A percentile compares a stretch with the other conserved stretches of the same genome.
These are phyloP conservation scores for Anastrepha obliqua DNA, from an alignment of 1,140 invertebrate species.

Conservation along the genomic window DNA sequence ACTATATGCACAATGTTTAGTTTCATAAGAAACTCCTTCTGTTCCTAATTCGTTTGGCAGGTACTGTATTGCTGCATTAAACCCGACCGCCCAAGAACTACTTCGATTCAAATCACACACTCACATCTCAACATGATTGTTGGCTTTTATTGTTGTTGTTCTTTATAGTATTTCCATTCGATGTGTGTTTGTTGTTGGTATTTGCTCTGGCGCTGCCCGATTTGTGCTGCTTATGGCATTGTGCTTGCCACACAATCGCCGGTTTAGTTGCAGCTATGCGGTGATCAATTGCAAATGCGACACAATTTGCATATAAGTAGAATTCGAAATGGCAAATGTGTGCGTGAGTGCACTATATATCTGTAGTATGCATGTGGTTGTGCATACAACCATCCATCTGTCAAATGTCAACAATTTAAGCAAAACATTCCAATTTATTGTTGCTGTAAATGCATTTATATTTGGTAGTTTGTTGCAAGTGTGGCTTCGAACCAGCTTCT, in stretches of 20 bases:
- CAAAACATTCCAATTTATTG: slow-evolving; percentile 44
- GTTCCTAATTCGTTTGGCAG: no score
- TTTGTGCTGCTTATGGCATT: slow-evolving; percentile 48
- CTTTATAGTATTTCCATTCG: no score
- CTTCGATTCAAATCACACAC: neutral
- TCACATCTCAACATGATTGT: neutral
- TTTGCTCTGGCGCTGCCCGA: slow-evolving; percentile 16
- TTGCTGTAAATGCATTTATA: slow-evolving; percentile 29
- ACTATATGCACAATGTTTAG: no score
- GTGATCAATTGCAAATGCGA: slow-evolving; percentile 45
- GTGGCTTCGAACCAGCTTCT: neutral
- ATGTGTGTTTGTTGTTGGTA: neutral
- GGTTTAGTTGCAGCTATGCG: slow-evolving; percentile 49
- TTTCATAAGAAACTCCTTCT: no score
- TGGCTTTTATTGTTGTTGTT: slow-evolving; percentile 1
- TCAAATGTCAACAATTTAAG: slow-evolving; percentile 51
- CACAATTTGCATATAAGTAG: slow-evolving; percentile 13
- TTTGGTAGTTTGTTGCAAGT: neutral
- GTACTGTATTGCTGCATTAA: no score
- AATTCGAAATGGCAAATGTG: neutral
- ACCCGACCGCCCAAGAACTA: neutral
- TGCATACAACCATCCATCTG: slow-evolving; percentile 18
- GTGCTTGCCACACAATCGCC: slow-evolving; percentile 34
- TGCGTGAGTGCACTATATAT: neutral
- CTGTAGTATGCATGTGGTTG: neutral